These are phyloP conservation scores for Apamea sordens DNA, from an alignment of 2,888 invertebrate genomes.

Conservation along the genomic window DNA sequence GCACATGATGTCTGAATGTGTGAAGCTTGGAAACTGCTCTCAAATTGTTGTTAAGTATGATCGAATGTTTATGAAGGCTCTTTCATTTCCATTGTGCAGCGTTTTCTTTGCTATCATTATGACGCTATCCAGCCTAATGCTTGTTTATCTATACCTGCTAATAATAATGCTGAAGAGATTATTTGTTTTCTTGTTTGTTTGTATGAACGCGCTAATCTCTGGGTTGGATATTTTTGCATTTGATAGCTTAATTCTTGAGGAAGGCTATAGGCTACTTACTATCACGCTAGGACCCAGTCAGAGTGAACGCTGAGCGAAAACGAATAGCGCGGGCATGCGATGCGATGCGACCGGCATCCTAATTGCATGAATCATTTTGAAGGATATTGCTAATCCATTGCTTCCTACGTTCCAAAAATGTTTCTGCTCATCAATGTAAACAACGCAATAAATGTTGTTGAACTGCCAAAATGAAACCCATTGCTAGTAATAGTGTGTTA, in stretches of 20 bases:
- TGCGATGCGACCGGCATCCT: neutral
- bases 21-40: constrained; percentile 2
- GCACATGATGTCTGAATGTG: neutral
- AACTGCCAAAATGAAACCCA: too few relatives aligned
- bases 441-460: too few relatives aligned
- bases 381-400: too few relatives aligned
- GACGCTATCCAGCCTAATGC: constrained; percentile 7
- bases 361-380: too few relatives aligned
- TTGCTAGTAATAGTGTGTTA: too few relatives aligned
- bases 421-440: too few relatives aligned
- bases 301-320: neutral
- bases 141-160: neutral
- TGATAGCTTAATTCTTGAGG: too few relatives aligned
- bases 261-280: neutral
- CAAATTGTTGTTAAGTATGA: neutral
- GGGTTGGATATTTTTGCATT: neutral
- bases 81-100: constrained; percentile 14
- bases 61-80: constrained; percentile 10
- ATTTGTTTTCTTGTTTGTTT: neutral
- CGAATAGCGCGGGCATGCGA: neutral
- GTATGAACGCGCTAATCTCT: neutral
- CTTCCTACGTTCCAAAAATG: too few relatives aligned
- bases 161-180: neutral
- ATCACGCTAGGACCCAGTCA: neutral
- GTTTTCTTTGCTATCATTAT: constrained; percentile 5